phyloP scores from a whole-genome alignment of 2,113 vertebrate genomes.

The Clarias magur region DNA sequence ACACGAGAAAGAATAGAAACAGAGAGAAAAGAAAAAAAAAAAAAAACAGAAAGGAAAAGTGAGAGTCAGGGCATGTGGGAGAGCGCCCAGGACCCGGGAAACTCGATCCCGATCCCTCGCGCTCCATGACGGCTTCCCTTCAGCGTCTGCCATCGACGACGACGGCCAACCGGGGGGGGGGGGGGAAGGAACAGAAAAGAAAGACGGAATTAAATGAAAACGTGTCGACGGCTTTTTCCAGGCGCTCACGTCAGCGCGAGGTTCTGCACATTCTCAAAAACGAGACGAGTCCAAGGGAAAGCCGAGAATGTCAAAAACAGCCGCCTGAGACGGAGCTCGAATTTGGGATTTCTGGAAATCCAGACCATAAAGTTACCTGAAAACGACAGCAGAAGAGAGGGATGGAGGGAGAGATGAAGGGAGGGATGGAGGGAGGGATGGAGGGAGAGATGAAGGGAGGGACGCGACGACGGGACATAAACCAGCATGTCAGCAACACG shows the following conservation, averaged over 20 bases:
- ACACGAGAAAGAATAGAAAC: slow-evolving; percentile 33
- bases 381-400: slow-evolving; percentile 39
- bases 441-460: slow-evolving; percentile 6
- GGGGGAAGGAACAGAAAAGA: slow-evolving; percentile 26
- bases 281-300: not conserved
- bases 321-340: slow-evolving; percentile 40
- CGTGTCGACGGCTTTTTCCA: slow-evolving; percentile 60
- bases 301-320: not conserved
- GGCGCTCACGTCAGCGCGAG: slow-evolving; percentile 36
- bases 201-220: slow-evolving; percentile 52
- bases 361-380: slow-evolving; percentile 56
- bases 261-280: not conserved
- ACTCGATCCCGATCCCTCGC: slow-evolving; percentile 30
- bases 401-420: not conserved
- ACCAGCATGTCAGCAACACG: slow-evolving; percentile 52
- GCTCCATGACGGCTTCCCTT: slow-evolving; percentile 11
- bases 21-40: too few relatives aligned
- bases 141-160: slow-evolving; percentile 22
- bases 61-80: slow-evolving; percentile 36
- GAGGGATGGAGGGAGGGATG: not conserved
- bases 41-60: slow-evolving; percentile 23
- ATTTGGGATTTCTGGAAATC: slow-evolving; percentile 66
- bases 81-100: slow-evolving; percentile 36
- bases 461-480: slow-evolving; percentile 51
- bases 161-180: slow-evolving; percentile 13